Base-by-base conservation (phyloP, 2,888 invertebrate genomes). In the Ypsolopha sequella region DNA sequence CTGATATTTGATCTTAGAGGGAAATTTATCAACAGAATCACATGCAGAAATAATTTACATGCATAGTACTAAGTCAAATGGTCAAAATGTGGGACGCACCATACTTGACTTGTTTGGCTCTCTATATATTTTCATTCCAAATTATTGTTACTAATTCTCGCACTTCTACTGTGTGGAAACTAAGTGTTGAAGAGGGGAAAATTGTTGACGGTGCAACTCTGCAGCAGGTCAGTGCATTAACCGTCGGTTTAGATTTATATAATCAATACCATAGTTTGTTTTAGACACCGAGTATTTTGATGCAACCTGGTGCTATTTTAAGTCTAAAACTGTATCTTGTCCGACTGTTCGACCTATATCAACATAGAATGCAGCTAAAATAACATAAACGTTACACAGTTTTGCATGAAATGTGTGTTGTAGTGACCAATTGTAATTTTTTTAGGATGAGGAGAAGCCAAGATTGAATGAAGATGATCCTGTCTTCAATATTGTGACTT, bases 141-240 rank as follows among this genome's bases (percentile, higher is more conserved):
- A 89, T 92, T 65, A 88, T 92, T 64, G 76, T 76, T 53, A 93
- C 91, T 58, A 95, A 95, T 80, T 94, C 95, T 39, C 89, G 93
- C 61, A 93, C 94, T 13, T 94, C 95, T 51, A 92, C 91, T 63
- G 88, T 94, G 70, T 96, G 95, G 95, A 92, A 92, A 80, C 80
- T 96, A 55, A 94, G 92, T 73, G 82, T 89, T 50, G 93, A 94
- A 63, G 92, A 91, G 69, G 93, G 92, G 51, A 91, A 92, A 80
- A 92, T 94, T 54, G 89, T 92, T 54, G 92, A 92, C 65, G 90
- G 88, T 47, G 89, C 77, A 61, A 88, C 85, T 55, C 78, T 89
- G 65, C 75, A 88, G 55, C 88, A 89, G 76, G 87, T 89, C 60
- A 76, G 82, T 76, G 33, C 11, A 36, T 9, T 13, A n/a, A 43